phyloP scores from a whole-genome alignment of 2,888 invertebrate genomes.

The Neoitamus cyanurus region DNA sequence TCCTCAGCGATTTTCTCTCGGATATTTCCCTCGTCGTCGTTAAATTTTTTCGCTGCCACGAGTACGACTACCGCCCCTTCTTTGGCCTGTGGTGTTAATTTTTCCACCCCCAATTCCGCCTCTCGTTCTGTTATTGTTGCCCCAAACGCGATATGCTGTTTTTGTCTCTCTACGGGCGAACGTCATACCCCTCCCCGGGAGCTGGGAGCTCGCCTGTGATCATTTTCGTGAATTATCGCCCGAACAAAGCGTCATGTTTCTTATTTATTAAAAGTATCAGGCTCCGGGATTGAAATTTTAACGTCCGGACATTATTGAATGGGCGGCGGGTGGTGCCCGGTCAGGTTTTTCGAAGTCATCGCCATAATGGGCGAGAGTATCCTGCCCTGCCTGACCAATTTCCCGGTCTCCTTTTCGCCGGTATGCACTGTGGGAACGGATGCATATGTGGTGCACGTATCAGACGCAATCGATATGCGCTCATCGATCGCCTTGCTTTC shows the following conservation, averaged over 20 bases:
- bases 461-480: background rate
- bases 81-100: background rate
- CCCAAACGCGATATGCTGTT: background rate
- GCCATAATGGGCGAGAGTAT: background rate
- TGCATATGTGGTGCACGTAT: background rate
- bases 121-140: background rate
- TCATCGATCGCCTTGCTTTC: background rate
- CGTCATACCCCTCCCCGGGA: background rate
- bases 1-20: background rate
- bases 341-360: too few relatives aligned
- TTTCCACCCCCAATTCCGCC: background rate
- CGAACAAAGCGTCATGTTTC: background rate
- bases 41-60: background rate
- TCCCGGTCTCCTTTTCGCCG: background rate
- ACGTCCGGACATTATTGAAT: background rate
- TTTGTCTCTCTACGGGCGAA: background rate
- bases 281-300: background rate
- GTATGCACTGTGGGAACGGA: background rate
- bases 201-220: background rate
- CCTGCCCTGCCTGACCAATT: too few relatives aligned
- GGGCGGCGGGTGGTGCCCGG: background rate
- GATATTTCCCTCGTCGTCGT: background rate
- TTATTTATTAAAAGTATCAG: slow-evolving; percentile 9
- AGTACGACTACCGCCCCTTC: background rate
- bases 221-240: slow-evolving; percentile 11